phyloP scores from a whole-genome alignment of 2,113 vertebrate species.

The Alectura lathami region DNA sequence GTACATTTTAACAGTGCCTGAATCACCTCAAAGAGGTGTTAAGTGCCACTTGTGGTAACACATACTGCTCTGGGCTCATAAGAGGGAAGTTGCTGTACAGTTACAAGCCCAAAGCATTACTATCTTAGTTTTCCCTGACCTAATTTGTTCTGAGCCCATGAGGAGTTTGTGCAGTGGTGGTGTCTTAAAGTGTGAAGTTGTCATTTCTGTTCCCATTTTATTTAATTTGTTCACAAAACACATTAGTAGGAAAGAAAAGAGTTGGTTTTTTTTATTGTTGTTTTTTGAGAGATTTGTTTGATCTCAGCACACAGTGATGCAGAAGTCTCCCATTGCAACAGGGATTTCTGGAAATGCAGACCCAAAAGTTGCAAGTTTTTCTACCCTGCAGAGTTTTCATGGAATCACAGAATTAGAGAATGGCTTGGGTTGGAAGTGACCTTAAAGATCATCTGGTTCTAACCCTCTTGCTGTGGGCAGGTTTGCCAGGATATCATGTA shows the following conservation, averaged over 20 bases:
- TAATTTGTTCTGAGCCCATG: background rate
- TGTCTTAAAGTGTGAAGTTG: background rate
- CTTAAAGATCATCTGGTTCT: too few relatives aligned
- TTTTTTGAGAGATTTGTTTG: background rate
- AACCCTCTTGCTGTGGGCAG: too few relatives aligned
- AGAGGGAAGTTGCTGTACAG: background rate
- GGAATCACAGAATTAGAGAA: too few relatives aligned
- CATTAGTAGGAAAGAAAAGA: background rate
- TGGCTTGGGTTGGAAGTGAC: too few relatives aligned
- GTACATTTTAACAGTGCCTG: background rate
- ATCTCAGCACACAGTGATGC: background rate
- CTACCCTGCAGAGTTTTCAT: background rate
- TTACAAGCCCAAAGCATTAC: background rate
- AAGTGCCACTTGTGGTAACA: background rate
- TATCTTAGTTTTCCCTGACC: background rate
- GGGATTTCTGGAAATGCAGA: background rate
- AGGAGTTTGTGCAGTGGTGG: background rate
- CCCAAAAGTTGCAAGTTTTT: background rate
- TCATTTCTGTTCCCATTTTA: background rate
- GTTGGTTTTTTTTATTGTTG: too few relatives aligned
- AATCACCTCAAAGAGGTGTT: background rate
- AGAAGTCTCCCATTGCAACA: background rate
- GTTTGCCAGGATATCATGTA: background rate
- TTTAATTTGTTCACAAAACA: background rate
- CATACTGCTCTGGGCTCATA: background rate